Evolutionary conservation across 2,888 invertebrate species (phyloP), one percentile per base, ranked within the genome.

Genomic region (Tachina lurida): DNA sequence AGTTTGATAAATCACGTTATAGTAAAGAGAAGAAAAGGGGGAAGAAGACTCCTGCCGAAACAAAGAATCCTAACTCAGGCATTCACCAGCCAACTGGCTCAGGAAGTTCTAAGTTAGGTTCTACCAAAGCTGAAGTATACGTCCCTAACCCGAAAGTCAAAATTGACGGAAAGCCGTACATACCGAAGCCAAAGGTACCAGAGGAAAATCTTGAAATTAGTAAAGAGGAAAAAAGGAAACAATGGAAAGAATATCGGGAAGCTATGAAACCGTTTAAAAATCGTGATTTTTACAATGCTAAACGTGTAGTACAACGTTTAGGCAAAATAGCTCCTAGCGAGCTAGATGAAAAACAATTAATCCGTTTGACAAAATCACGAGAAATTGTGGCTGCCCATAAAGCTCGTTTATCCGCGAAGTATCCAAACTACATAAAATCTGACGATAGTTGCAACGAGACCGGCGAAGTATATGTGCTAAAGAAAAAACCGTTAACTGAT

Each of bases 221-320:
- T 0, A 88, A 88, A n/a, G 91, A 90, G 39, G 90, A 91, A 22
- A 89, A 89, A 0, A 89, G 89, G 56, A 88, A 89, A 0, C 88
- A 89, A 65, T 91, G 91, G 91, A 88, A 88, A 10, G 90, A 91
- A 31, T 91, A 91, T 63, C 88, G 91, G 0, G 88, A 90, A 52
- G 90, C 90, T 1, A 91, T 91, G 90, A 91, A 91, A 22, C 91
- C 91, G 0, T 91, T 90, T 60, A 91, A 91, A 67, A 91, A 91
- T 87, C 90, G 91, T 2, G 90, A 91, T 54, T 91, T 91, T 45
- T 88, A 89, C 13, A 91, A 91, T 74, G 89, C 89, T 67, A 91
- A 90, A 73, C 90, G 91, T 7, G 89, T 89, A 0, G 90, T 91
- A 13, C 91, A 91, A 62, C 90, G 91, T 0, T 68, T 91, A 10